Evolutionary conservation across 2,888 invertebrate genomes (phyloP), one percentile per base, ranked within the genome.

Genomic region (Lasioglossum lativentre): DNA sequence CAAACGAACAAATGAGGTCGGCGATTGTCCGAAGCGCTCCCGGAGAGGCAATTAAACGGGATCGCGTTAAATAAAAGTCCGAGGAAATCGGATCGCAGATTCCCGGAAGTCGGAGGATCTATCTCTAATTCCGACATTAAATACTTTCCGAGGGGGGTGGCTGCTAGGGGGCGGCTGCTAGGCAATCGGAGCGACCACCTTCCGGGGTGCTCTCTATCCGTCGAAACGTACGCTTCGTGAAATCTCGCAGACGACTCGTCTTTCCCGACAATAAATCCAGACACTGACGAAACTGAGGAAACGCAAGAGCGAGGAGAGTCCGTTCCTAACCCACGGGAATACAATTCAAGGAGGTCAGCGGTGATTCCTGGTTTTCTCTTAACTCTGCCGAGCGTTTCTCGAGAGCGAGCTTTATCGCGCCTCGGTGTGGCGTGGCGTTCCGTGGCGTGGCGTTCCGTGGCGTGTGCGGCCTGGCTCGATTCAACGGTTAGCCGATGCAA

Each of bases 401-500:
- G 38, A 34, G 19, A n/a, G 80, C 75, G 42, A 78, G 81, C 34
- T 86, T 85, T 86, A 86, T 85, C 86, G 85, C 75, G 78, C 63
- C 34, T 45, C 56, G 84, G 52, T 52, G 47, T 34, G 3, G 34
- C 34, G 34, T 34, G 34, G 34, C 34, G 34, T 34, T 1, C 2
- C 34, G 34, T 34, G 34, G 34, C 34, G 34, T 34, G 34, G 47
- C 23, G 47, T 45, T 16, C 16, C 45, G 77, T 83, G 83, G 83
- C 84, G 83, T 84, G 84, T 82, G 84, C 77, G 74, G 75, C 52
- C 52, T 30, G 76, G 77, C 85, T 77, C 77, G 80, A 84, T 80
- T 84, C 83, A 83, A 83, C 83, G 80, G 86, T 85, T 83, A 79
- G 77, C 80, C 82, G 75, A 82, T 89, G 87, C 80, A 89, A 89